Conservation (phyloP, 1,140 invertebrate species). For the Colletes latitarsis region DNA sequence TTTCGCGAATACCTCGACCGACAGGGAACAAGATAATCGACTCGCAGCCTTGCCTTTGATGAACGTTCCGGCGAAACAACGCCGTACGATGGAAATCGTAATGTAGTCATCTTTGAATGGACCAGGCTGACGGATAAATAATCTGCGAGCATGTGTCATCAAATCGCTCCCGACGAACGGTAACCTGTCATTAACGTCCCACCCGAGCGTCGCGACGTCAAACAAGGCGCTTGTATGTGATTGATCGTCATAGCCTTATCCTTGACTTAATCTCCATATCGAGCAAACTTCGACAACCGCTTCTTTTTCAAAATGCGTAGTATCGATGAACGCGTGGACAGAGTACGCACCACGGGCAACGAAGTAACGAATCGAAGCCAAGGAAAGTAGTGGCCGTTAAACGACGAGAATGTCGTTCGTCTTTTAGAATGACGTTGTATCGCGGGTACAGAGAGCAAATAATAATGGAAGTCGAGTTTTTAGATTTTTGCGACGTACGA, state of each 20-base stretch:
- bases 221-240: conserved; percentile 43
- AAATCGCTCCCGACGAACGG: conserved; percentile 33
- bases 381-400: too few relatives aligned
- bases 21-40: conserved; percentile 14
- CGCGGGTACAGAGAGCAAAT: too few relatives aligned
- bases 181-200: conserved; percentile 54
- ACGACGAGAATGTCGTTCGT: too few relatives aligned
- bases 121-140: conserved; percentile 21
- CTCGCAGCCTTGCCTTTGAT: not conserved
- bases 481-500: conserved; percentile 1
- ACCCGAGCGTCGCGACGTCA: conserved; percentile 32
- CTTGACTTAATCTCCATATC: conserved; percentile 59
- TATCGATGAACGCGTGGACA: conserved; percentile 5
- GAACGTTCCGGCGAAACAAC: not conserved
- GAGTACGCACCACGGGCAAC: too few relatives aligned
- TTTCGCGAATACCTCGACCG: not conserved
- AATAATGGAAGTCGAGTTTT: too few relatives aligned
- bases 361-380: too few relatives aligned
- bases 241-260: conserved; percentile 47
- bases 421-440: too few relatives aligned
- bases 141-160: conserved; percentile 39
- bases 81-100: not conserved
- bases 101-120: not conserved
- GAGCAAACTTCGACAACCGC: conserved; percentile 27
- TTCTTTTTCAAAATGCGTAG: conserved; percentile 26